Evolutionary conservation across 2,113 vertebrate genomes (phyloP).

Genomic region (Lanius collurio): DNA sequence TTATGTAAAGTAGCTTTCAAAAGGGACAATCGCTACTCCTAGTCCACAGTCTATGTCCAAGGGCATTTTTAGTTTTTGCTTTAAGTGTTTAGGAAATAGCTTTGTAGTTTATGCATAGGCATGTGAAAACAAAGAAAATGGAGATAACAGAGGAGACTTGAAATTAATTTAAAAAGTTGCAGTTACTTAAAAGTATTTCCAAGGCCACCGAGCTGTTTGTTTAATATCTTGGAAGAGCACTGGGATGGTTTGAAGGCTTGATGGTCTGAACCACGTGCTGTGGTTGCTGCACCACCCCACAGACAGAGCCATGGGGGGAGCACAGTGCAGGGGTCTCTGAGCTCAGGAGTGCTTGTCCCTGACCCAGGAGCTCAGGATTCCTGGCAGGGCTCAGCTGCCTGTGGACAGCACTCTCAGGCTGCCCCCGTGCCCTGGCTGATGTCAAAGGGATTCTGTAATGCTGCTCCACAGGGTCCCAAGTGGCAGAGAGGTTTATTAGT

Average conservation of each 20-base stretch:
- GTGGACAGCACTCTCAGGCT: rapidly evolving
- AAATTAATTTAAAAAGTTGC: not conserved
- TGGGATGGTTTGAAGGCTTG: not conserved
- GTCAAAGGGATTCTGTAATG: rapidly evolving
- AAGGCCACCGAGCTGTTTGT: not conserved
- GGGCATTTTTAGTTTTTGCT: not conserved
- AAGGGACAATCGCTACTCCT: not conserved
- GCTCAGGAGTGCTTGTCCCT: rapidly evolving
- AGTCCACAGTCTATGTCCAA: not conserved
- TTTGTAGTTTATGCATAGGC: not conserved
- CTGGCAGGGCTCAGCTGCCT: not conserved
- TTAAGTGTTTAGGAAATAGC: not conserved
- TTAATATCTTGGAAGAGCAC: not conserved
- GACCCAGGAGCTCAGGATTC: not conserved
- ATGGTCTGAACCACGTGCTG: too few species aligned
- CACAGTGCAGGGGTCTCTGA: not conserved
- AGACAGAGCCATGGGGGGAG: not conserved
- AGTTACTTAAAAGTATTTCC: not conserved
- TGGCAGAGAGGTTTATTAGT: not conserved
- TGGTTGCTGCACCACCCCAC: not conserved
- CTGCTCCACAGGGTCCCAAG: not conserved
- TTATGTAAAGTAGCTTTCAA: slow-evolving; percentile 11
- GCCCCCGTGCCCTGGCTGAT: not conserved
- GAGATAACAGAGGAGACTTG: not conserved
- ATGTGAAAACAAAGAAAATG: not conserved